A percentile compares a stretch with the other conserved stretches of the same genome.
These are phyloP conservation scores for Hestina assimilis DNA, from an alignment of 1,140 invertebrate genomes.

Conservation along the genomic window DNA sequence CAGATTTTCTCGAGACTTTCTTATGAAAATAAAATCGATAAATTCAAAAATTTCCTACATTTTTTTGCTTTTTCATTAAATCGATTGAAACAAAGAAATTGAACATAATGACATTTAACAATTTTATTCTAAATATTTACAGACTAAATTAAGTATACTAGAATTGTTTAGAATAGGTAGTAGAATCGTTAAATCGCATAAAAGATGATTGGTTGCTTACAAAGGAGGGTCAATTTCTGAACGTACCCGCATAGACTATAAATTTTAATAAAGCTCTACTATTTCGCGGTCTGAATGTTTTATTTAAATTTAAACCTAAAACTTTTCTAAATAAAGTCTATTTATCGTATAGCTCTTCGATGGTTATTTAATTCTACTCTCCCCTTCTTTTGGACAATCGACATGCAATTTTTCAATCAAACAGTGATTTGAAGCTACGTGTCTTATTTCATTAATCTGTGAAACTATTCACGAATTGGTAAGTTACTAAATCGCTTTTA, in stretches of 20 bases:
- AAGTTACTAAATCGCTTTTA: no score
- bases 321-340: slow-evolving; percentile 33
- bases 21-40: no score
- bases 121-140: no score
- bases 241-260: slow-evolving; percentile 42
- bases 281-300: slow-evolving; percentile 23
- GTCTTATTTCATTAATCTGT: slow-evolving; percentile 18
- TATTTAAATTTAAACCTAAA: slow-evolving; percentile 39
- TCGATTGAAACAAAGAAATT: no score
- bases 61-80: no score
- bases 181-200: neutral
- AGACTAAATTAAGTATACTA: no score
- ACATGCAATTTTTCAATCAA: slow-evolving; percentile 73
- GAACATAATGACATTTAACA: no score
- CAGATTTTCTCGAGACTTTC: no score
- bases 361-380: slow-evolving; percentile 43
- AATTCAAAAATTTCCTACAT: no score
- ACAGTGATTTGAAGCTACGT: slow-evolving; percentile 44
- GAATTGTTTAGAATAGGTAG: neutral
- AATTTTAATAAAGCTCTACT: slow-evolving; percentile 32
- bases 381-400: slow-evolving; percentile 57
- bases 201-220: slow-evolving; percentile 19
- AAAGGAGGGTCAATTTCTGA: slow-evolving; percentile 48
- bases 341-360: slow-evolving; percentile 24
- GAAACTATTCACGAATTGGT: no score